Conservation (phyloP, 2,113 vertebrate species). For the Mus pahari region DNA sequence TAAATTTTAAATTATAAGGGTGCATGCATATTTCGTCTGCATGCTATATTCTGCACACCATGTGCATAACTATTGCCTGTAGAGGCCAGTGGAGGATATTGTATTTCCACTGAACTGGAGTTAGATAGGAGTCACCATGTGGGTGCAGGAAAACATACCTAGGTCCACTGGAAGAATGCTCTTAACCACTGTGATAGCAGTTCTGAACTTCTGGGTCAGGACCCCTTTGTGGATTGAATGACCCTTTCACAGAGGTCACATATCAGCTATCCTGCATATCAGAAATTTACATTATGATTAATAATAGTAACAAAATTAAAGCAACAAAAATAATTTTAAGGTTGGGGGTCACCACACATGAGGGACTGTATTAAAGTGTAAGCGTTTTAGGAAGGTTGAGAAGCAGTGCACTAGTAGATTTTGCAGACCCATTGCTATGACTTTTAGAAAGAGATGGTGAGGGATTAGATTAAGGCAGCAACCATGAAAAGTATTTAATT, state of each 20-base stretch:
- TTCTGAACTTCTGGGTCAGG: not conserved
- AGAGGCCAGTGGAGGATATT: not conserved
- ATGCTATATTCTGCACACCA: not conserved
- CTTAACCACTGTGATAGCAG: not conserved
- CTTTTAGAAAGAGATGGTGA: not conserved
- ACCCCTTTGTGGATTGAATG: not conserved
- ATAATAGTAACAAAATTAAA: not conserved
- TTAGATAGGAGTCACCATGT: not conserved
- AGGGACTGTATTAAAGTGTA: not conserved
- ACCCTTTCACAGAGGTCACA: not conserved
- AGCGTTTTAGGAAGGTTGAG: not conserved
- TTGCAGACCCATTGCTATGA: not conserved
- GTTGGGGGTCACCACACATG: not conserved
- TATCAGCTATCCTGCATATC: not conserved
- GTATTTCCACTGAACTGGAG: not conserved
- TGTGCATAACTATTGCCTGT: not conserved
- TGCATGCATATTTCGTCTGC: not conserved
- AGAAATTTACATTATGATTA: not conserved
- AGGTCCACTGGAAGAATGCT: not conserved
- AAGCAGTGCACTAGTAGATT: not conserved
- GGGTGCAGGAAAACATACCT: not conserved
- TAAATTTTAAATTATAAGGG: not conserved
- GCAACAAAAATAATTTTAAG: not conserved
- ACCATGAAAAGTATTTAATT: not conserved
- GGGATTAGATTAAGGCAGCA: not conserved